phyloP scores from a whole-genome alignment of 2,797 vertebrate genomes.

The Sebastes variabilis region DNA sequence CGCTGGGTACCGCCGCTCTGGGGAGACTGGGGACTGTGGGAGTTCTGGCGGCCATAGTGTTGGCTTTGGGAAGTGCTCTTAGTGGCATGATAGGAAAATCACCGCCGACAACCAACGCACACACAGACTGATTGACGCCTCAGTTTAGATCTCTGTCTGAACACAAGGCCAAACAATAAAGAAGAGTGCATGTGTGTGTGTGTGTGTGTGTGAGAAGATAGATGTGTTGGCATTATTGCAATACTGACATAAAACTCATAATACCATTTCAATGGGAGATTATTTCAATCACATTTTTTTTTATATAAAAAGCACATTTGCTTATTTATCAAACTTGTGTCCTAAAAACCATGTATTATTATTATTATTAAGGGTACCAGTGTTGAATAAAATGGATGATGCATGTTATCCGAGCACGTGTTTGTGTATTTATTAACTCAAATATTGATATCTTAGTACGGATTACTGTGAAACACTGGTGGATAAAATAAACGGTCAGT shows the following conservation, averaged over 20 bases:
- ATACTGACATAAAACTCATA: neutral
- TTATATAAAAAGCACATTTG: neutral
- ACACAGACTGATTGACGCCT: conserved; percentile 34
- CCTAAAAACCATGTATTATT: neutral
- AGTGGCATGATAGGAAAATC: conserved; percentile 52
- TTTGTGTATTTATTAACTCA: neutral
- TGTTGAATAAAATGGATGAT: conserved; percentile 15
- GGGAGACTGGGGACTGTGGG: conserved; percentile 68
- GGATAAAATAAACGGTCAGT: neutral
- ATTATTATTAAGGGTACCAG: neutral
- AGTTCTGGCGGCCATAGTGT: conserved; percentile 50
- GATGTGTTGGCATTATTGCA: neutral
- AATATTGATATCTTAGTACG: neutral
- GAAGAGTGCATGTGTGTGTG: neutral
- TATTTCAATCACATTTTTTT: neutral
- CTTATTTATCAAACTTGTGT: neutral
- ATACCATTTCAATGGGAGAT: neutral
- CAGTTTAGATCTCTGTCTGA: neutral
- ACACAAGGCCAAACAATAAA: neutral
- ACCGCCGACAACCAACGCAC: neutral
- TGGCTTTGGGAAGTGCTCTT: conserved; percentile 63
- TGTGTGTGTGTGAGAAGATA: neutral
- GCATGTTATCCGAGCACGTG: neutral
- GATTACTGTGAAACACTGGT: neutral
- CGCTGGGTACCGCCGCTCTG: conserved; percentile 63